Conservation (phyloP, 2,113 vertebrate genomes). For the Zonotrichia leucophrys region DNA sequence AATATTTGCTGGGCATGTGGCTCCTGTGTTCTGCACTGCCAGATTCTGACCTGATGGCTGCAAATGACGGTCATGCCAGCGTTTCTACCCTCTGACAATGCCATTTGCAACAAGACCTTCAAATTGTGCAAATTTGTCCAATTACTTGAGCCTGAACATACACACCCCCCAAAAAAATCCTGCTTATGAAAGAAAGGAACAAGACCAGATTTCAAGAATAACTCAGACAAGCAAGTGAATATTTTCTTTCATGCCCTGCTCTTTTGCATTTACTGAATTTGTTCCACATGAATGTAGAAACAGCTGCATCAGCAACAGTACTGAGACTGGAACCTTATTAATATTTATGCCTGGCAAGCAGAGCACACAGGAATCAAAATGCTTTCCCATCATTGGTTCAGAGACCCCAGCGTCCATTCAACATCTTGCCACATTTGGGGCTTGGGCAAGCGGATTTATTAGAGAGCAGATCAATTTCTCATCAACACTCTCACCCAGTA, state of each 20-base stretch:
- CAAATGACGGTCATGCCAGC: neutral
- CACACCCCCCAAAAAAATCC: neutral
- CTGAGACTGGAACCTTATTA: slow-evolving; percentile 41
- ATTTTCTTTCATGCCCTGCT: slow-evolving; percentile 37
- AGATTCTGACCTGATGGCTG: neutral
- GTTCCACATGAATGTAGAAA: slow-evolving; percentile 60
- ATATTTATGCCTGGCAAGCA: slow-evolving; percentile 35
- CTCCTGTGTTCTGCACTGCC: neutral
- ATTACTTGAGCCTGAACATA: neutral
- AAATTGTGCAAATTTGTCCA: neutral
- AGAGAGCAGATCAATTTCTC: slow-evolving; percentile 25
- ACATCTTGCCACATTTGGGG: neutral
- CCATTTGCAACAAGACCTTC: neutral
- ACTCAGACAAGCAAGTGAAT: neutral
- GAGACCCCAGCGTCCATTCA: neutral
- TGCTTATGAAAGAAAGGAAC: neutral
- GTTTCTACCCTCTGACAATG: neutral
- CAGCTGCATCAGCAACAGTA: slow-evolving; percentile 42
- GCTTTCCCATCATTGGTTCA: neutral
- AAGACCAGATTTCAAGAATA: slow-evolving; percentile 8
- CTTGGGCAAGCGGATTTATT: neutral
- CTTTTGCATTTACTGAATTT: slow-evolving; percentile 42
- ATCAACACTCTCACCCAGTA: neutral
- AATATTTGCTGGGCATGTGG: neutral
- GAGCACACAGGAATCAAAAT: neutral